Conservation (phyloP, 2,113 vertebrate species). For the Malurus alboscapulatus region DNA sequence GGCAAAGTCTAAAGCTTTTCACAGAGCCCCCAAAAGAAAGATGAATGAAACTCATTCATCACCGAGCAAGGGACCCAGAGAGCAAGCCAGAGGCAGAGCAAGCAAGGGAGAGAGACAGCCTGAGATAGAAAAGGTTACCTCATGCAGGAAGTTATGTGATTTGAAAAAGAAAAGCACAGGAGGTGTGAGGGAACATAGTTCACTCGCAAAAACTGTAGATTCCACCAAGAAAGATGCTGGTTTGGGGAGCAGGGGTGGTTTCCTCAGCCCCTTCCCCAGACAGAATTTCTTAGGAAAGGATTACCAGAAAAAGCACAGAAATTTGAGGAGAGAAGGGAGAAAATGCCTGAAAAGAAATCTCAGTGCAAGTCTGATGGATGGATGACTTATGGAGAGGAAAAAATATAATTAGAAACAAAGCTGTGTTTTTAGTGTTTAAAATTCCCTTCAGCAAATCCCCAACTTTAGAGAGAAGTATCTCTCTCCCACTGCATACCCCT, state of each 20-base stretch:
- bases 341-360: not conserved
- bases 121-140: slow-evolving; percentile 55
- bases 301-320: not conserved
- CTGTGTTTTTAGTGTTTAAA: not conserved
- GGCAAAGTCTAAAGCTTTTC: slow-evolving; percentile 79
- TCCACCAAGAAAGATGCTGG: not conserved
- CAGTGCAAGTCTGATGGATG: not conserved
- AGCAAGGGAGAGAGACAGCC: slow-evolving; percentile 9
- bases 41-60: slow-evolving; percentile 84
- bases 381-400: not conserved
- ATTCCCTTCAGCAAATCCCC: not conserved
- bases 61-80: slow-evolving; percentile 69
- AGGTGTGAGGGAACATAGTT: not conserved
- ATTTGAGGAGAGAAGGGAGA: not conserved
- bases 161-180: slow-evolving; percentile 49
- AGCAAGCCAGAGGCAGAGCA: slow-evolving; percentile 61
- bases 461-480: not conserved
- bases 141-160: slow-evolving; percentile 58
- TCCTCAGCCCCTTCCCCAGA: not conserved
- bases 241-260: not conserved
- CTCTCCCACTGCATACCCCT: not conserved
- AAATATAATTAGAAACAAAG: not conserved
- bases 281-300: not conserved
- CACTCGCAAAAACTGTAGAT: not conserved
- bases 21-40: slow-evolving; percentile 71